phyloP scores from a whole-genome alignment of 2,888 invertebrate genomes.

The Pseudococcus jackbeardsleyi region DNA sequence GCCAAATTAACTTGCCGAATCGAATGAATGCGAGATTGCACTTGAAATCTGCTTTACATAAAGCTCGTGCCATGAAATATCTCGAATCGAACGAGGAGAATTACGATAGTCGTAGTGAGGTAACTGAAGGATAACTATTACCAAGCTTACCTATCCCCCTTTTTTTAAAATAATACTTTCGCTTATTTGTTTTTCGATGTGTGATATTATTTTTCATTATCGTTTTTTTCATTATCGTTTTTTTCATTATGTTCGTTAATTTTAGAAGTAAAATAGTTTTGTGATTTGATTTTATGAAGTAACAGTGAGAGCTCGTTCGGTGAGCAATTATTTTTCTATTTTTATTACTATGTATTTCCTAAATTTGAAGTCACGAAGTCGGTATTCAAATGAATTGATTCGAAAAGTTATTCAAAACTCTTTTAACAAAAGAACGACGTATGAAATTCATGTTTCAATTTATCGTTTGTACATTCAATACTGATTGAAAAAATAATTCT shows the following conservation, averaged over 20 bases:
- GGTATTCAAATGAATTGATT: background rate
- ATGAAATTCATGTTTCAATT: background rate
- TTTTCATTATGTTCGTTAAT: background rate
- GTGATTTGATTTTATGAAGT: too few species aligned
- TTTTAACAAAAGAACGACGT: background rate
- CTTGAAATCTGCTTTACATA: slow-evolving; percentile 25
- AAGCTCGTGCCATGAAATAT: slow-evolving; percentile 13
- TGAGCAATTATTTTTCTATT: background rate
- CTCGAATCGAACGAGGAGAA: background rate
- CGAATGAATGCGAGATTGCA: slow-evolving; percentile 41
- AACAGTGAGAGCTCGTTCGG: too few species aligned
- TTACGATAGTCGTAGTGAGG: slow-evolving; percentile 1
- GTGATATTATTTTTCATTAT: background rate
- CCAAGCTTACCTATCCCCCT: background rate
- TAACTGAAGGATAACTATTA: background rate
- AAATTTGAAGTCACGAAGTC: background rate
- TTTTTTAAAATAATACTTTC: background rate
- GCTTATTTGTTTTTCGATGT: background rate
- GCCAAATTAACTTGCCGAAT: background rate
- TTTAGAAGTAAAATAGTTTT: too few species aligned
- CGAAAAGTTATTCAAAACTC: background rate
- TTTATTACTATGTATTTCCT: background rate
- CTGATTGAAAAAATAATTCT: background rate
- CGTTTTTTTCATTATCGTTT: background rate
- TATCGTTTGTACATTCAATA: background rate